Evolutionary conservation across 2,113 vertebrate genomes (phyloP), one percentile per base, ranked within the genome.

Genomic region (Caranx ignobilis): DNA sequence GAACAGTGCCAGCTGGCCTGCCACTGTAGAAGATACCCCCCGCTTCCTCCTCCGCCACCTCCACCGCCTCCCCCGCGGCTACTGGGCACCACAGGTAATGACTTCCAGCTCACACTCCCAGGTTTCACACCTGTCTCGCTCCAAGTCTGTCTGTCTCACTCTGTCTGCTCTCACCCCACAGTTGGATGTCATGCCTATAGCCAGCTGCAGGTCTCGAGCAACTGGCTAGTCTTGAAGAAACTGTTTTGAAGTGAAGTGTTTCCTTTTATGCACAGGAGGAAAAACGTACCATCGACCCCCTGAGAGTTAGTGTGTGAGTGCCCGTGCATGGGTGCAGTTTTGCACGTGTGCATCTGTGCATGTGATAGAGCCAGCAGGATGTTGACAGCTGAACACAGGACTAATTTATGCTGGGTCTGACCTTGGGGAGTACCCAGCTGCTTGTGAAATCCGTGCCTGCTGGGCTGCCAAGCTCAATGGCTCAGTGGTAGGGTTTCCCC

Each of bases 1-100:
- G 95, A 97, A 87, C 96, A 93, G 90, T 98, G 96, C 93, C 96
- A 97, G 90, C 90, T 97, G 88, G 86, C 96, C 81, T 98, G 97
- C 94, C 96, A 96, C 84, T 98, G 97, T 95, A 95, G 96, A 92
- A 96, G 95, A 78, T 97, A 97, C 60, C 97, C 97, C 54, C 96
- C 94, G 3, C 93, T 97, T 32, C 97, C 97, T 43, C 97, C 97
- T 0, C 97, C 97, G 0, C 97, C 97, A 0, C 97, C 97, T 4
- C 97, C 97, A 0, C 97, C 97, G 0, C 97, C 96, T 0, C 97
- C 97, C 18, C 97, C 97, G 0, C 95, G 96, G 90, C 93, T 97
- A 82, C 94, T 97, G 71, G 94, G 91, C 0, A 89, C 94, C 87
- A 90, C 95, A 80, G 95, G 97, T 98, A 95, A 95, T 41, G 96